Percentiles rank a stretch among this genome's conserved stretches.
phyloP scores from a whole-genome alignment of 2,113 vertebrate genomes.

The Eptesicus fuscus region DNA sequence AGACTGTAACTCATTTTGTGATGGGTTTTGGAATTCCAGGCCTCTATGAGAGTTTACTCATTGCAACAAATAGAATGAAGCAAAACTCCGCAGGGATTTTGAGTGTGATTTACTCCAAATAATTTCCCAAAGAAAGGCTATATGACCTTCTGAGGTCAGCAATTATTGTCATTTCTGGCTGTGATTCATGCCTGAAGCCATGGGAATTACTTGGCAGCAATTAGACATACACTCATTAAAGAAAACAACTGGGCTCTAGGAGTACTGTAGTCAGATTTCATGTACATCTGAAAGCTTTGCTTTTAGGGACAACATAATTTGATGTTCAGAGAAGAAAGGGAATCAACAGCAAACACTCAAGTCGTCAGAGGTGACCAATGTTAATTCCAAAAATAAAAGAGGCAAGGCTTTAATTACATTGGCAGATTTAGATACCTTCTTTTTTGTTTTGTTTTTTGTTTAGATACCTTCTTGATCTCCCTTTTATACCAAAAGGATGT shows the following conservation, averaged over 20 bases:
- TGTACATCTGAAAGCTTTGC: background rate
- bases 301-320: background rate
- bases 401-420: background rate
- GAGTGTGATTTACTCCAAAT: background rate
- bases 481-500: background rate
- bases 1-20: background rate
- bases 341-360: background rate
- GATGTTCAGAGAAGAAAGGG: constrained; percentile 14
- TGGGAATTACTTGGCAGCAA: background rate
- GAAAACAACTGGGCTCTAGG: background rate
- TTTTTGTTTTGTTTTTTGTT: background rate
- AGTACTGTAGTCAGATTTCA: background rate
- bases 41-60: background rate
- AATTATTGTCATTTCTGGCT: background rate
- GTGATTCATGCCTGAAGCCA: background rate
- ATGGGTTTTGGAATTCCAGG: background rate
- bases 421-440: background rate
- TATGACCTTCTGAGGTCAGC: background rate
- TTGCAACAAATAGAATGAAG: background rate
- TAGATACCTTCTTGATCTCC: background rate
- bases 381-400: background rate
- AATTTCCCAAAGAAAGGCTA: background rate
- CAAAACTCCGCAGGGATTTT: background rate
- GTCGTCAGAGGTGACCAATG: background rate
- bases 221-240: background rate